phyloP scores from a whole-genome alignment of 2,888 invertebrate genomes.

The Hirtodrosophila trivittata region DNA sequence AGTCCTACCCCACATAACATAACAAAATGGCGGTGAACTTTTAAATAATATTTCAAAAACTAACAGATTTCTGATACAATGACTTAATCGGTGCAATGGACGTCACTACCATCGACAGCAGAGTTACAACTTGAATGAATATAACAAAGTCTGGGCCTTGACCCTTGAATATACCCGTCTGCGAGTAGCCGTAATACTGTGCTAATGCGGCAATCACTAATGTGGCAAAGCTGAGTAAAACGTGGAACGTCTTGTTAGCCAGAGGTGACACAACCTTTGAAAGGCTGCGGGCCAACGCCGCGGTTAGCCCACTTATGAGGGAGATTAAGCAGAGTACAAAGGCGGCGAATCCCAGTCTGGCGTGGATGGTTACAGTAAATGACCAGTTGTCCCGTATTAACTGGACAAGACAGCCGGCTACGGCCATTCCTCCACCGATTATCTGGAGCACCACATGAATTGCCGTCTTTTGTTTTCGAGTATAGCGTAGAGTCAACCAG shows the following conservation, averaged over 20 bases:
- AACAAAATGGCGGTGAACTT: no score
- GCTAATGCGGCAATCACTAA: conserved; percentile 76
- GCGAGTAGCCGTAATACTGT: conserved; percentile 77
- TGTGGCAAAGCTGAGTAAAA: conserved; percentile 69
- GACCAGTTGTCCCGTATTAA: conserved; percentile 63
- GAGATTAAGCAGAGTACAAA: conserved; percentile 75
- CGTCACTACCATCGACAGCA: conserved; percentile 70
- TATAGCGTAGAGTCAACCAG: conserved; percentile 62
- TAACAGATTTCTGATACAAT: conserved; percentile 65
- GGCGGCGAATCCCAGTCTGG: conserved; percentile 70
- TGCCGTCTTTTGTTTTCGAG: conserved; percentile 67
- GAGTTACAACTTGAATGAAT: conserved; percentile 69
- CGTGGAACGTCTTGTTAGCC: conserved; percentile 78
- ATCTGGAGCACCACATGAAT: conserved; percentile 74
- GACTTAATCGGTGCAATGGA: conserved; percentile 75
- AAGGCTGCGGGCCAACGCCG: conserved; percentile 62
- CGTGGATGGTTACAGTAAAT: conserved; percentile 53
- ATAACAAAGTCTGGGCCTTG: conserved; percentile 63
- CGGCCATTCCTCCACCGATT: conserved; percentile 75
- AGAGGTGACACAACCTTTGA: conserved; percentile 60
- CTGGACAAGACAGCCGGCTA: conserved; percentile 73
- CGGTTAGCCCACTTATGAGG: conserved; percentile 71
- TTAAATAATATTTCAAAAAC: no score
- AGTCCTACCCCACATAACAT: no score
- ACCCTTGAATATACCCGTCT: conserved; percentile 66